phyloP scores from a whole-genome alignment of 92 coral and sea anemone genomes.

The Epizoanthus scotinus region DNA sequence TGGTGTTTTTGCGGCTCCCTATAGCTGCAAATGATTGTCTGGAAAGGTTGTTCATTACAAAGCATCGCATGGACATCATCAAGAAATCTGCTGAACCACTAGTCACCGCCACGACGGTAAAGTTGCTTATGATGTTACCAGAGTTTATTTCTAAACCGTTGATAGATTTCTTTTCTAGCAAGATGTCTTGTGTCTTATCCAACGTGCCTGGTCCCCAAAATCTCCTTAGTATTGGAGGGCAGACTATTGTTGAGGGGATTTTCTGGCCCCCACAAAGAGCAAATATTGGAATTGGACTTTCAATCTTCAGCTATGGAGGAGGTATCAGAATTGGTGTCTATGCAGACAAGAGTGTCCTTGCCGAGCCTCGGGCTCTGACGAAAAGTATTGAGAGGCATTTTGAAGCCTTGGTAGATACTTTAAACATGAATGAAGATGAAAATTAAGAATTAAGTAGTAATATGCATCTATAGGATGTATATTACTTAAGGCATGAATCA shows the following conservation, averaged over 20 bases:
- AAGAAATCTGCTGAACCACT: conserved; percentile 94
- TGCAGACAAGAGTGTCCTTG: conserved; percentile 73
- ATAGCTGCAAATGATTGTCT: conserved; percentile 67
- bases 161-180: conserved; percentile 75
- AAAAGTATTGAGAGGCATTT: conserved; percentile 77
- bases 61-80: conserved; percentile 90
- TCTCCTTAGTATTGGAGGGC: conserved; percentile 78
- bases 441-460: neutral
- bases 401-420: conserved; percentile 68
- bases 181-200: conserved; percentile 90
- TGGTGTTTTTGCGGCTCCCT: conserved; percentile 91
- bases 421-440: conserved; percentile 54
- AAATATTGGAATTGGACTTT: conserved; percentile 85
- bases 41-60: conserved; percentile 82
- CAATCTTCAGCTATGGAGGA: conserved; percentile 94
- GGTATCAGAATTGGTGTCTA: conserved; percentile 80
- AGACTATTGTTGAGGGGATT: conserved; percentile 70
- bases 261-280: conserved; percentile 95
- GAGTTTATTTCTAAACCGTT: conserved; percentile 74
- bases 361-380: conserved; percentile 74
- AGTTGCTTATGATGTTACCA: conserved; percentile 79
- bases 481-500: too few relatives aligned
- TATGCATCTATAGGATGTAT: too few relatives aligned
- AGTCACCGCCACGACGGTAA: conserved; percentile 80
- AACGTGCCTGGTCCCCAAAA: conserved; percentile 97